Percentiles rank a stretch among this genome's conserved stretches.
These are phyloP conservation scores for Phengaris arion DNA, from an alignment of 2,888 invertebrate genomes.

Conservation along the genomic window DNA sequence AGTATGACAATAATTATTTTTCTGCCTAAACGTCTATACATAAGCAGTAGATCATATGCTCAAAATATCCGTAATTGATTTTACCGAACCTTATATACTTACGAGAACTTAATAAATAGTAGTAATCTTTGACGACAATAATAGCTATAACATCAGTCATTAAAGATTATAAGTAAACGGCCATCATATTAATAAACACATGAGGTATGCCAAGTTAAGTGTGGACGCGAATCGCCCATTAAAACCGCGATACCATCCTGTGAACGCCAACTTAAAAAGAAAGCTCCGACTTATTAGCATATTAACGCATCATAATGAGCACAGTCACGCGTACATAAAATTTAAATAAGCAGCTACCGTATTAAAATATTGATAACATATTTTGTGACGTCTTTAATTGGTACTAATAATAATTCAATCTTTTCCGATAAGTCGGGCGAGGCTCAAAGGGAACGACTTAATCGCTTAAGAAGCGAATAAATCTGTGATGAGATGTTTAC, in stretches of 20 bases:
- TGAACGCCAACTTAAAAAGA: constrained; percentile 27
- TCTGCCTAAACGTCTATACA: too few relatives aligned
- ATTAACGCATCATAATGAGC: constrained; percentile 61
- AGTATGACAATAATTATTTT: too few relatives aligned
- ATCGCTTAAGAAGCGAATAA: constrained; percentile 61
- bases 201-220: background rate
- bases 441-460: constrained; percentile 63
- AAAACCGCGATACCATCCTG: constrained; percentile 22
- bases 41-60: too few relatives aligned
- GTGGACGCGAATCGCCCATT: constrained; percentile 10
- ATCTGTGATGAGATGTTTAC: constrained; percentile 53
- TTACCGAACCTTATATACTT: too few relatives aligned
- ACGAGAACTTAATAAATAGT: too few relatives aligned
- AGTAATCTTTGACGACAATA: too few relatives aligned
- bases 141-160: too few relatives aligned
- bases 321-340: constrained; percentile 73
- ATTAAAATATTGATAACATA: constrained; percentile 77
- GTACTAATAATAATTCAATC: constrained; percentile 74
- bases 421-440: constrained; percentile 61
- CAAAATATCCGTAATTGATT: too few relatives aligned
- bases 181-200: background rate
- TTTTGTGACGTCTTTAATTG: constrained; percentile 70
- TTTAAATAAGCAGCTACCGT: constrained; percentile 76
- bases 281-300: constrained; percentile 52
- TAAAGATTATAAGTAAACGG: too few relatives aligned